These are phyloP conservation scores for Bradypodion ventrale DNA, from an alignment of 2,797 vertebrate genomes.

Conservation along the genomic window DNA sequence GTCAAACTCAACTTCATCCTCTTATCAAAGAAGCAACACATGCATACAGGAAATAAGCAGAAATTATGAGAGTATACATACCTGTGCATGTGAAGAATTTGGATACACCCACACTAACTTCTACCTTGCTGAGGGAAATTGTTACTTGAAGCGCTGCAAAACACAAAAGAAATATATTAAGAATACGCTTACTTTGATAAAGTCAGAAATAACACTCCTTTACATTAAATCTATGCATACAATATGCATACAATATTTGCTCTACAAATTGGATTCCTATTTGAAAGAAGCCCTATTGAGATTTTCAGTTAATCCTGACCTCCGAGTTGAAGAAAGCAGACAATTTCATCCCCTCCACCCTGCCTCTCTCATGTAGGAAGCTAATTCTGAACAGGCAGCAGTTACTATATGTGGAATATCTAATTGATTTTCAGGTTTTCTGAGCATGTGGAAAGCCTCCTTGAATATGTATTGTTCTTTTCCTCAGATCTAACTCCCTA, in stretches of 20 bases:
- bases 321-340: neutral
- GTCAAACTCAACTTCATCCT: neutral
- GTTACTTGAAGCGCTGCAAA: constrained; percentile 92
- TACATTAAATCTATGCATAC: neutral
- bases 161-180: constrained; percentile 50
- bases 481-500: no score
- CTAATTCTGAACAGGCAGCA: no score
- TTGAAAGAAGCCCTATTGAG: neutral
- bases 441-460: no score
- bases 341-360: no score
- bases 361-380: no score
- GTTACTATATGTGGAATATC: no score
- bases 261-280: neutral
- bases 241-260: neutral
- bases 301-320: no score
- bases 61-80: constrained; percentile 65
- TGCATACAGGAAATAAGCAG: neutral
- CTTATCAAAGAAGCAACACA: neutral
- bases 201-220: no score
- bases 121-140: constrained; percentile 97
- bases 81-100: constrained; percentile 99
- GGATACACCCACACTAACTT: constrained; percentile 96
- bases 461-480: no score
- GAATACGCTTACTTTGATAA: neutral
- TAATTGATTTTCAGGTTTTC: no score